Base-by-base conservation (phyloP, 2,888 invertebrate genomes). In the Pammene fasciana region DNA sequence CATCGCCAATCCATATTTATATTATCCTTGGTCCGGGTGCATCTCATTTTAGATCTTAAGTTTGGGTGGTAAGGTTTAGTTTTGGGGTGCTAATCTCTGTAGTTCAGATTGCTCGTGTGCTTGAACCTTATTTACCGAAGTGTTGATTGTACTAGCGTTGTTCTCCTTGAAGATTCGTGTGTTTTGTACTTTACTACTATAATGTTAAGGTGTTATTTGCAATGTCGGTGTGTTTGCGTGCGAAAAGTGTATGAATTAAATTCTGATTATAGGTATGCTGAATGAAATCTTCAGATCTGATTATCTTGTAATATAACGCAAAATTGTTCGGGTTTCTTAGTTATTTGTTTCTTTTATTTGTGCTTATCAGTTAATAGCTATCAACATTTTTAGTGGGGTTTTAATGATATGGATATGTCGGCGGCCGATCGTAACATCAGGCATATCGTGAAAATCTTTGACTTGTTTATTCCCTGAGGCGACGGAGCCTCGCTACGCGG, bases 211-310 rank as follows among this genome's bases (percentile, higher is more conserved):
- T 50, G 0, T 11, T 14, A 34, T 50, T 48, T 68, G 10, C 14
- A 9, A 11, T 57, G 48, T 9, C 14, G n/a, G 26, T 34, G 48
- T 34, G 43, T 41, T n/a, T 64, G 62, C 68, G 68, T 64, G 68
- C 43, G 48, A 38, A 10, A n/a, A 18, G 26, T 14, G n/a, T 56
- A 36, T 18, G 67, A 65, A 59, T 66, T 66, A 66, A 34, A 66
- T 59, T 16, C 52, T 41, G 13, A 66, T 57, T 66, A 59, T 46
- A 50, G 48, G 61, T 62, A 41, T 65, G 68, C 43, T 68, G 56
- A 62, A 56, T 60, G 61, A 68, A 64, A 68, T 62, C 56, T 57
- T 68, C 11, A 52, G n/a, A 38, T 38, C 34, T 52, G 50, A 67
- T 67, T 62, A 67, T 52, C 45, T 26, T 26, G 14, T 2, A 50